Conservation (phyloP, 1,140 invertebrate species). For the Pseudomyrmex pallidus region DNA sequence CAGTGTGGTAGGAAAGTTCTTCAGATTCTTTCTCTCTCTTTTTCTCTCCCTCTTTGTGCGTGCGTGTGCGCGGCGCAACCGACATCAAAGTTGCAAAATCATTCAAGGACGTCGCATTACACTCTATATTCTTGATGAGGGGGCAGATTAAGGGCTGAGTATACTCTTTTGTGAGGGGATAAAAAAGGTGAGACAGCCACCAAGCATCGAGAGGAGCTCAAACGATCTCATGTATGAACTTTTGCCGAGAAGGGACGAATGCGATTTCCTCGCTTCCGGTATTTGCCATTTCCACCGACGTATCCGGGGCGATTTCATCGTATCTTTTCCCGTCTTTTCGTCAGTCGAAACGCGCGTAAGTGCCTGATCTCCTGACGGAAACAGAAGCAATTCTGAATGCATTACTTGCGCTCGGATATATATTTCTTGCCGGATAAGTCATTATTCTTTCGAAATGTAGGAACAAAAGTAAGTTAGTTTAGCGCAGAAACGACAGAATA, state of each 20-base stretch:
- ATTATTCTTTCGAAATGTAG: conserved; percentile 52
- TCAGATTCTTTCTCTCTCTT: neutral
- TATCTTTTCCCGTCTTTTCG: neutral
- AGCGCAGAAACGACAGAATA: neutral
- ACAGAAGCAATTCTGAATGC: conserved; percentile 49
- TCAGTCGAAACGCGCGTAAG: conserved; percentile 47
- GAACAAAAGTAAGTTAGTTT: neutral
- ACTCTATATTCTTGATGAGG: conserved; percentile 29
- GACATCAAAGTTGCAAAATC: conserved; percentile 43
- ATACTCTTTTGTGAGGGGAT: conserved; percentile 3
- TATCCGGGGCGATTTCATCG: conserved; percentile 33
- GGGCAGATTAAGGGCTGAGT: conserved; percentile 19
- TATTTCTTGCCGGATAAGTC: conserved; percentile 11
- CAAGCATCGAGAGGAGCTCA: neutral
- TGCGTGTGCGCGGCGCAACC: neutral
- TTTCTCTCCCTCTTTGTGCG: too few species aligned
- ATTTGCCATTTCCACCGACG: conserved; percentile 59
- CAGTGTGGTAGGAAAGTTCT: conserved; percentile 12
- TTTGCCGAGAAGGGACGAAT: conserved; percentile 29
- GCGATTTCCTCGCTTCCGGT: conserved; percentile 53
- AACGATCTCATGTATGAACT: conserved; percentile 24
- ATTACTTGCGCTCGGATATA: conserved; percentile 33
- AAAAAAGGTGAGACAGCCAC: conserved; percentile 24
- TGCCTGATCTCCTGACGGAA: conserved; percentile 58
- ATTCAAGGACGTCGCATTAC: conserved; percentile 32